These are phyloP conservation scores for Zaprionus lachaisei DNA, from an alignment of 1,140 invertebrate genomes.

Conservation along the genomic window DNA sequence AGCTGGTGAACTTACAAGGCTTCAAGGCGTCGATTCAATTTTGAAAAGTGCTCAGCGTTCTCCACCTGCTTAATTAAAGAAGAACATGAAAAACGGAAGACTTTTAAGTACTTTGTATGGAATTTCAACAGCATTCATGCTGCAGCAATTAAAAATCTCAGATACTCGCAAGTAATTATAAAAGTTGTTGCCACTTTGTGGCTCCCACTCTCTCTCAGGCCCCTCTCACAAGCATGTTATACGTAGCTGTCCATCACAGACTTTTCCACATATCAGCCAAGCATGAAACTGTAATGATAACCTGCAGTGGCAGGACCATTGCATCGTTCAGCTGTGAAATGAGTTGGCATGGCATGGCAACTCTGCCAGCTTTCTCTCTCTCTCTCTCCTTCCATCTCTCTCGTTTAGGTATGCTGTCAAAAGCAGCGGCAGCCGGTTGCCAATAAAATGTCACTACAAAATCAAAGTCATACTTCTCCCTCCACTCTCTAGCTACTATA, in stretches of 20 bases:
- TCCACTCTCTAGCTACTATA: neutral
- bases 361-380: neutral
- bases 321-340: slow-evolving; percentile 60
- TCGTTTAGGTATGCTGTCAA: neutral
- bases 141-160: slow-evolving; percentile 28
- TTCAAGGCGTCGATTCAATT: too few species aligned
- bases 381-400: neutral
- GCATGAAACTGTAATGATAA: slow-evolving; percentile 57
- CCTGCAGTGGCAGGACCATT: slow-evolving; percentile 16
- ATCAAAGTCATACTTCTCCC: slow-evolving; percentile 45
- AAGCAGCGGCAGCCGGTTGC: slow-evolving; percentile 34
- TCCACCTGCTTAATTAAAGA: neutral
- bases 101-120: neutral
- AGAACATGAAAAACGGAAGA: neutral
- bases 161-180: neutral
- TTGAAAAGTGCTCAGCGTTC: neutral
- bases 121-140: neutral
- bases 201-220: neutral
- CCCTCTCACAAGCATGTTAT: neutral
- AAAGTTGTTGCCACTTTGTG: slow-evolving; percentile 3
- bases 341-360: slow-evolving; percentile 9
- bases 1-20: too few species aligned
- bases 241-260: neutral
- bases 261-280: slow-evolving; percentile 28
- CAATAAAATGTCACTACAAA: slow-evolving; percentile 63